Evolutionary conservation across 2,888 invertebrate genomes (phyloP), one percentile per base, ranked within the genome.

Genomic region (Amblyjoppa fuscipennis): DNA sequence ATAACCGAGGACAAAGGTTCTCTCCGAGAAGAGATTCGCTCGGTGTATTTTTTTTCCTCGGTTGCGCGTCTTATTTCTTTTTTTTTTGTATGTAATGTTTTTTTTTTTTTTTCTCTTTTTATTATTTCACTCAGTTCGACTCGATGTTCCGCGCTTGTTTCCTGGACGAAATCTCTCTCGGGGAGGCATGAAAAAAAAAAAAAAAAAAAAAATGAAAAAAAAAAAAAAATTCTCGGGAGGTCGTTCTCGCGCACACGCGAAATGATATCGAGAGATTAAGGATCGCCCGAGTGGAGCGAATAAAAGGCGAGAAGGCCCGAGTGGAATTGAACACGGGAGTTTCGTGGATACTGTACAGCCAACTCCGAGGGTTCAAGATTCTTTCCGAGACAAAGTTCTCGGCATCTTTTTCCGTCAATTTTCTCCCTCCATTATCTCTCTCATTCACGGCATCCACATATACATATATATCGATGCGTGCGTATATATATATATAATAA

Each of bases 201-300:
- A 4, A 0, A 25, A 25, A 61, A 1, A 25, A 20, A 20, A 20
- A 20, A 20, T 20, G 20, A 70, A 59, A 56, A 9, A 28, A 28
- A 28, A 28, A 11, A 28, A 13, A 28, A 13, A 28, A 49, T 49
- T 51, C 61, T 76, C 76, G 38, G 53, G 75, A 69, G 69, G 59
- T 78, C 81, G 81, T 81, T 81, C 74, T 81, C 68, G 83, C 83
- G 83, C 78, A 79, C 83, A 79, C 78, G 83, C 83, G 78, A 79
- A 83, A 83, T 83, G 83, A 83, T 83, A 83, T 79, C 83, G 70
- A 69, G 78, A 83, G 83, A 83, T 83, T 83, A 79, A 78, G 78
- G 74, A 83, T 83, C 83, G 59, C n/a, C 16, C 56, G 45, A 45
- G 76, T 61, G 31, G n/a, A 53, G 69, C 59, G 74, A 78, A 78